A percentile compares a stretch with the other conserved stretches of the same genome.
Conservation (phyloP, 2,888 invertebrate species). For the Orchestes rusci region DNA sequence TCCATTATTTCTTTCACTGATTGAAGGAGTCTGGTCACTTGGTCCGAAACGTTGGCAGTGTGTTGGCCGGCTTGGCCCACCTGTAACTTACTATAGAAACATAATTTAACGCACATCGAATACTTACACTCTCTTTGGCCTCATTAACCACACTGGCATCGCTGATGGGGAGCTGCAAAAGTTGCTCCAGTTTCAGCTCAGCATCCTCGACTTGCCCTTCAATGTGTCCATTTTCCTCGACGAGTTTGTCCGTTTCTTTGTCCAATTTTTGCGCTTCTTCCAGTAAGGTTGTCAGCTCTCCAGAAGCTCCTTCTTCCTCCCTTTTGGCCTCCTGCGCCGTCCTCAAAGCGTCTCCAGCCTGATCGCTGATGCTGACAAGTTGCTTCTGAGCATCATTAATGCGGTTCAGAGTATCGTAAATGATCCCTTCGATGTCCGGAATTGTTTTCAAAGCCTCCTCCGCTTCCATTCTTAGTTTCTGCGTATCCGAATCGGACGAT, state of each 20-base stretch:
- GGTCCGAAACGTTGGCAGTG: constrained; percentile 71
- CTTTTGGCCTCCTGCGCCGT: constrained; percentile 70
- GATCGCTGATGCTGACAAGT: constrained; percentile 67
- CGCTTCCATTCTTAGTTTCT: constrained; percentile 76
- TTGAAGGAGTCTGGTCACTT: constrained; percentile 71
- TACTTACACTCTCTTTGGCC: constrained; percentile 60
- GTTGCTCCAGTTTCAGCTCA: constrained; percentile 55
- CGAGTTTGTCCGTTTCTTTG: constrained; percentile 64
- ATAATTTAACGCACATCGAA: too few species aligned
- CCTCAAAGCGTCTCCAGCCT: constrained; percentile 66
- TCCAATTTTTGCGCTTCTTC: constrained; percentile 71
- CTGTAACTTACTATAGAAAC: constrained; percentile 42
- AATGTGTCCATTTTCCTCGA: constrained; percentile 69
- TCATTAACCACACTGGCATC: constrained; percentile 65
- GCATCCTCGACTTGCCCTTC: constrained; percentile 65
- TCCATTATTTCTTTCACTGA: constrained; percentile 73
- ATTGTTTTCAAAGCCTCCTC: constrained; percentile 69
- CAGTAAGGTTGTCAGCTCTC: constrained; percentile 13
- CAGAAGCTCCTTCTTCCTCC: constrained; percentile 51
- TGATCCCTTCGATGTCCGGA: constrained; percentile 65
- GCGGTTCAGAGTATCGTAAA: constrained; percentile 60
- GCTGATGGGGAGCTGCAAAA: constrained; percentile 58
- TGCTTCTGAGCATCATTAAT: constrained; percentile 64
- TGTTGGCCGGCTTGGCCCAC: constrained; percentile 84
- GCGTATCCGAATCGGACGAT: constrained; percentile 85